These are phyloP conservation scores for Endotricha flammealis DNA, from an alignment of 2,888 invertebrate genomes.

Conservation along the genomic window DNA sequence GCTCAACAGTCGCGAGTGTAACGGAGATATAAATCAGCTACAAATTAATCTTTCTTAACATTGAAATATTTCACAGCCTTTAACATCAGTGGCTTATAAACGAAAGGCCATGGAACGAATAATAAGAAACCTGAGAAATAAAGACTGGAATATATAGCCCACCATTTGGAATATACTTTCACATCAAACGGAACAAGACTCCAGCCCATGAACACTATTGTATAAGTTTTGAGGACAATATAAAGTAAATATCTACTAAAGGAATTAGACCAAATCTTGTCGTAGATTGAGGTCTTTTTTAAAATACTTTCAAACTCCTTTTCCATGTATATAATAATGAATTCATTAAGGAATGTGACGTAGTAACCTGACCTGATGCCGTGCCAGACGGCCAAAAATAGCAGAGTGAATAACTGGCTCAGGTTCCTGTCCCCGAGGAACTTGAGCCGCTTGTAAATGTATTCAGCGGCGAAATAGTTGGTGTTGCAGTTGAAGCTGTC, in stretches of 20 bases:
- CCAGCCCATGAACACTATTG: constrained; percentile 90
- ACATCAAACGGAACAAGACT: constrained; percentile 86
- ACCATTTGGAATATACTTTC: constrained; percentile 83
- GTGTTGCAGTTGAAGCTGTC: constrained; percentile 97
- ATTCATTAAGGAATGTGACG: constrained; percentile 94
- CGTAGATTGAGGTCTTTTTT: constrained; percentile 65
- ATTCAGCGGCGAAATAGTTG: constrained; percentile 95
- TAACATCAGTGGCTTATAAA: constrained; percentile 68
- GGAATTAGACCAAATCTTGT: constrained; percentile 55
- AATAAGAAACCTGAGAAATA: constrained; percentile 84
- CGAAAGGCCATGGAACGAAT: constrained; percentile 81
- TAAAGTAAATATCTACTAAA: constrained; percentile 67
- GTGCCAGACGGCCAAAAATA: constrained; percentile 97
- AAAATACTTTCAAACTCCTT: constrained; percentile 83
- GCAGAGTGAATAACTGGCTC: constrained; percentile 89
- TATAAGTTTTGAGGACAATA: constrained; percentile 82
- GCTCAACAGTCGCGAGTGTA: neutral
- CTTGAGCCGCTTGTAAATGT: constrained; percentile 94
- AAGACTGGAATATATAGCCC: constrained; percentile 78
- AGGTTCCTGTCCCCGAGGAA: constrained; percentile 90
- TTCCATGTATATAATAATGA: constrained; percentile 90
- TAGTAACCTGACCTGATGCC: constrained; percentile 97
- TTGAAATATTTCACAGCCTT: neutral
- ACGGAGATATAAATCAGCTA: neutral
- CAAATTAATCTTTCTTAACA: neutral